Base-by-base conservation (phyloP, 2,888 invertebrate genomes). In the Platypus cylindrus region DNA sequence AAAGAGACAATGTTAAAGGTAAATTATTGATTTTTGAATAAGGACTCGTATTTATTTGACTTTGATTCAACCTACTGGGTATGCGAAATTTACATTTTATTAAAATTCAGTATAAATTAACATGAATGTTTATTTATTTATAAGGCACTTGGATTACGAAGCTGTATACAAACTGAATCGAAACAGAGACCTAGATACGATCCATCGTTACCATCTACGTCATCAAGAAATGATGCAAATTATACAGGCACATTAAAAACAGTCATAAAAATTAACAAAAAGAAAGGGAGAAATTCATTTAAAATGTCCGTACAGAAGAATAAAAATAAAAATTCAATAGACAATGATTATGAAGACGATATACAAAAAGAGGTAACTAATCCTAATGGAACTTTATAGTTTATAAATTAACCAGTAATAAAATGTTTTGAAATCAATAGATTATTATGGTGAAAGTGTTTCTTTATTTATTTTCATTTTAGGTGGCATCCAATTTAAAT, bases 191-290 rank as follows among this genome's bases (percentile, higher is more conserved):
- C 47, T 25, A 44, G 45, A 25, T 52, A 53, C 36, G 49, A 49
- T 25, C 49, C 50, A 39, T 35, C 41, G 13, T 45, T 45, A 32
- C 31, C 43, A 22, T 51, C 49, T 38, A 41, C 35, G 1, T 35
- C 34, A 16, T 16, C 35, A 16, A 18, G 30, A 2, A 45, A 45
- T 38, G 46, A 39, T 32, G 55, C 56, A 23, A 49, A 71, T 48
- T 83, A 79, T 51, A 82, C 83, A 2, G 86, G 86, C 23, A 85
- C 84, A 1, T 57, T 86, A 44, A 86, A 85, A 56, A 84, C 85
- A 48, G 78, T 86, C 49, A 86, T 86, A 49, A 82, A 85, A 61
- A 62, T 85, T 44, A 77, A 75, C 55, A 74, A 75, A 49, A 79
- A 78, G 59, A 75, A 76, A 52, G 75, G 73, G 45, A 71, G 71